Evolutionary conservation across 2,888 invertebrate genomes (phyloP).

Genomic region (Thalpophila matura): DNA sequence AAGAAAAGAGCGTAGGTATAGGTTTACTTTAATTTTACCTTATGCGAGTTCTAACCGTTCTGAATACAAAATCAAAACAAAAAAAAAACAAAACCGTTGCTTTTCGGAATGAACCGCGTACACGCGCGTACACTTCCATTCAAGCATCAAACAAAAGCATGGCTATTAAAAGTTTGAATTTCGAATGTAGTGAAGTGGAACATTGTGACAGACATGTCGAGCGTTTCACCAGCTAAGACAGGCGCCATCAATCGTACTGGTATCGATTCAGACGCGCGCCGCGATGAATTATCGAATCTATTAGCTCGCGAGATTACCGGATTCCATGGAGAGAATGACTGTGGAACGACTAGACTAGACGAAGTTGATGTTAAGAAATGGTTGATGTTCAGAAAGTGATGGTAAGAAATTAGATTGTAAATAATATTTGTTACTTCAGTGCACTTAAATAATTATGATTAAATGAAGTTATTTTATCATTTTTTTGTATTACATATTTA

Average conservation of each 20-base stretch:
- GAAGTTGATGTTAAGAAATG: background rate
- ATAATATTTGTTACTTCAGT: no score
- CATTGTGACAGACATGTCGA: conserved; percentile 64
- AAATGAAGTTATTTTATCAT: no score
- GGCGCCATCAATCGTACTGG: conserved; percentile 83
- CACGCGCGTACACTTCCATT: conserved; percentile 31
- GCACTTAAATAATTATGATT: no score
- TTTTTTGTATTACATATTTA: no score
- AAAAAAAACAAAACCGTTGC: conserved; percentile 4
- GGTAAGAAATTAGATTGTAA: no score
- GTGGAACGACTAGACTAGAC: conserved; percentile 65
- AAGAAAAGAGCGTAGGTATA: no score
- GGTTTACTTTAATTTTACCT: no score
- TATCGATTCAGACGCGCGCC: conserved; percentile 82
- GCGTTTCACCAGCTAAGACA: conserved; percentile 65
- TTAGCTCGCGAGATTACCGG: conserved; percentile 87
- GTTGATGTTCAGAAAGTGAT: no score
- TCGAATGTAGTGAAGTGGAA: conserved; percentile 62
- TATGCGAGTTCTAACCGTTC: background rate
- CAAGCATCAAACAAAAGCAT: conserved; percentile 45
- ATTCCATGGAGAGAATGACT: conserved; percentile 75
- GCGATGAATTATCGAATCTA: conserved; percentile 89
- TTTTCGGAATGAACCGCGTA: conserved; percentile 24
- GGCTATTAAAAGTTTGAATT: conserved; percentile 56
- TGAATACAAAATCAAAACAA: conserved; percentile 4